Evolutionary conservation across 2,113 vertebrate genomes (phyloP).

Genomic region (Acinonyx jubatus): DNA sequence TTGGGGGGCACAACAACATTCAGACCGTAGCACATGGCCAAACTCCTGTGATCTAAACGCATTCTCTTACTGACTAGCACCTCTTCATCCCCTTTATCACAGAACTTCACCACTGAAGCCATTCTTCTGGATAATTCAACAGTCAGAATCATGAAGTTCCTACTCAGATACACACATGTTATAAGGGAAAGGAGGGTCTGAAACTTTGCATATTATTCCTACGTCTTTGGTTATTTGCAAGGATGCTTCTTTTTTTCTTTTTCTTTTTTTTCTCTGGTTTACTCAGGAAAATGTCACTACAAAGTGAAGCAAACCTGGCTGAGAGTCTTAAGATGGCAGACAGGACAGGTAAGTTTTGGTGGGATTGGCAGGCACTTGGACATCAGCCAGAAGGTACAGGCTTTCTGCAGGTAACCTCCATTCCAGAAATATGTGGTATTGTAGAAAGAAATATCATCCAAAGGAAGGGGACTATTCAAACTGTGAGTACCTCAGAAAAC

Average conservation of each 20-base stretch:
- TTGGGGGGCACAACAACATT: neutral
- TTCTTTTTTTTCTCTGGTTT: neutral
- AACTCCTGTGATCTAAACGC: neutral
- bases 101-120: neutral
- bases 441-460: neutral
- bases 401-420: neutral
- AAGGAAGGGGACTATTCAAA: neutral
- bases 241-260: neutral
- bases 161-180: neutral
- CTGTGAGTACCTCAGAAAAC: neutral
- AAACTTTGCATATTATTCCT: neutral
- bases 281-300: neutral
- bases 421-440: neutral
- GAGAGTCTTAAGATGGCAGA: neutral
- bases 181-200: neutral
- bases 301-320: neutral
- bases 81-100: neutral
- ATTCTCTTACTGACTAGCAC: neutral
- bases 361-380: neutral
- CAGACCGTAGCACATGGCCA: neutral
- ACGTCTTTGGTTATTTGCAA: neutral
- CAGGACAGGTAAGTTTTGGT: neutral
- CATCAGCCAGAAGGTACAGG: neutral
- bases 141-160: neutral
- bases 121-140: neutral